These are phyloP conservation scores for Bucorvus abyssinicus DNA, from an alignment of 2,797 vertebrate species.

Conservation along the genomic window DNA sequence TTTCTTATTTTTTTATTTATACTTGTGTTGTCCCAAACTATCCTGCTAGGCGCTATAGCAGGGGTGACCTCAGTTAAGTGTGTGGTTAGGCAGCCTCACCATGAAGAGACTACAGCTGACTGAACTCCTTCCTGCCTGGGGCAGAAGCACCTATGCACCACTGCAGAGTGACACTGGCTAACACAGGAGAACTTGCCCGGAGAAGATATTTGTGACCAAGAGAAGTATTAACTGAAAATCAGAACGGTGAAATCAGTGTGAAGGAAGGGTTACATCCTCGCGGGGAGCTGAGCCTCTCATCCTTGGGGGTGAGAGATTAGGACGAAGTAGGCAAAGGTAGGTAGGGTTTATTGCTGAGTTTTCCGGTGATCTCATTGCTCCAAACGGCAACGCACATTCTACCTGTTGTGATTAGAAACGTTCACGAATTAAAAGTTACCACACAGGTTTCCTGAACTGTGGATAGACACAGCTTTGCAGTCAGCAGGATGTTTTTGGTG, in stretches of 20 bases:
- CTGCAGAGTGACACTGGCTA: not conserved
- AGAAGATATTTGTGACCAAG: not conserved
- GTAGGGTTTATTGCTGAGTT: not conserved
- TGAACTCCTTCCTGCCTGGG: not conserved
- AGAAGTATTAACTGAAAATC: not conserved
- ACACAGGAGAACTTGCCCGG: not conserved
- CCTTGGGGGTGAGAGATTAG: not conserved
- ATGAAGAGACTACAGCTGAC: not conserved
- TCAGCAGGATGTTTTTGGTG: constrained; percentile 48
- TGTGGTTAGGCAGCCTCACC: not conserved
- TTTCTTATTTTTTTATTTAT: not conserved
- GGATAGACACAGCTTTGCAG: not conserved
- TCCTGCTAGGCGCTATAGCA: not conserved
- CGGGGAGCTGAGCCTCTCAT: not conserved
- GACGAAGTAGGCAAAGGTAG: not conserved
- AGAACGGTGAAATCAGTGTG: not conserved
- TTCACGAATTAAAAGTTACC: not conserved
- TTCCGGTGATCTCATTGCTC: not conserved
- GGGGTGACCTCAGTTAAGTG: not conserved
- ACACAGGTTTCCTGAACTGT: not conserved
- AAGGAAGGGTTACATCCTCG: not conserved
- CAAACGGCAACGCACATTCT: not conserved
- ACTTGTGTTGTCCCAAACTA: not conserved
- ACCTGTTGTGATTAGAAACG: not conserved
- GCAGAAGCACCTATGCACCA: too few species aligned